Conservation (phyloP, 2,797 vertebrate species). For the Hippopotamyrus pictus region DNA sequence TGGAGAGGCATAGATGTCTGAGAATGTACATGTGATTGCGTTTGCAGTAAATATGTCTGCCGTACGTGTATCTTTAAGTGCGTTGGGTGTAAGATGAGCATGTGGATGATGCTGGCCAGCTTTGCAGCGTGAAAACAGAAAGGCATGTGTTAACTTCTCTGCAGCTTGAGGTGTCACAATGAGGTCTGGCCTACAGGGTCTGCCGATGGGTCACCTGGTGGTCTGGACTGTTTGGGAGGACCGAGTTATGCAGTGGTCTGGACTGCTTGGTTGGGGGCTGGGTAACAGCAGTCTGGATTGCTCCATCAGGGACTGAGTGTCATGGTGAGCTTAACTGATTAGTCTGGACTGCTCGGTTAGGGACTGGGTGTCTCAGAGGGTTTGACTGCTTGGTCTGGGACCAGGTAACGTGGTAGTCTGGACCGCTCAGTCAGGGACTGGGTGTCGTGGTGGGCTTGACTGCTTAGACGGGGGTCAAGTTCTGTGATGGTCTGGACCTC, state of each 20-base stretch:
- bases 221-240: neutral
- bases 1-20: conserved; percentile 7
- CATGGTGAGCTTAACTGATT: too few species aligned
- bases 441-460: neutral
- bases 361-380: neutral
- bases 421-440: neutral
- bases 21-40: conserved; percentile 14
- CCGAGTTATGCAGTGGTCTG: neutral
- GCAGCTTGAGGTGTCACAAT: neutral
- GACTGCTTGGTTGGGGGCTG: neutral
- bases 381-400: neutral
- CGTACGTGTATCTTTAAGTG: conserved; percentile 30
- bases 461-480: neutral
- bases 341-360: neutral
- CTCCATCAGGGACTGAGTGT: too few species aligned
- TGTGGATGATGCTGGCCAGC: conserved; percentile 32
- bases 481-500: neutral
- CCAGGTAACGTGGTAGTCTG: neutral
- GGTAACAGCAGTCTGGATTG: neutral
- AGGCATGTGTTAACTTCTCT: neutral
- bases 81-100: conserved; percentile 33
- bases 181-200: neutral
- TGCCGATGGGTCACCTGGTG: neutral
- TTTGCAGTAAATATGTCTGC: conserved; percentile 34
- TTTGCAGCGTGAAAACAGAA: conserved; percentile 23